Evolutionary conservation across 2,113 vertebrate genomes (phyloP).

Genomic region (Sebastes fasciatus): DNA sequence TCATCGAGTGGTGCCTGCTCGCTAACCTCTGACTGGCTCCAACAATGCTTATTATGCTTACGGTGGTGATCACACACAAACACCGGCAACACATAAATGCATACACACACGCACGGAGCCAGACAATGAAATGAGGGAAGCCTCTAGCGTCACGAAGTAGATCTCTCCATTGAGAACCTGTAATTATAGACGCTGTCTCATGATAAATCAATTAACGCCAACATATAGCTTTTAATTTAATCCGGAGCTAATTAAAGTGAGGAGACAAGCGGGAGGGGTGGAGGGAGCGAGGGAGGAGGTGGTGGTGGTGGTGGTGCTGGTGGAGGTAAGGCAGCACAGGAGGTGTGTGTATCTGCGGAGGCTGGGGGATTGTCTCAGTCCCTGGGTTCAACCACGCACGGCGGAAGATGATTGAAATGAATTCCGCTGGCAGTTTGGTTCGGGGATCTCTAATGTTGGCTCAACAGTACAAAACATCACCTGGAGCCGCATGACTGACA

Average conservation of each 20-base stretch:
- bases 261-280: slow-evolving; percentile 49
- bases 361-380: slow-evolving; percentile 61
- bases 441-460: slow-evolving; percentile 49
- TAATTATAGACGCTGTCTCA: slow-evolving; percentile 84
- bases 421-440: slow-evolving; percentile 61
- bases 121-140: slow-evolving; percentile 66
- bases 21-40: slow-evolving; percentile 78
- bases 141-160: slow-evolving; percentile 61
- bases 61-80: slow-evolving; percentile 63
- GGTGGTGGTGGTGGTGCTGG: background rate
- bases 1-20: slow-evolving; percentile 60
- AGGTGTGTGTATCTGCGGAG: slow-evolving; percentile 49
- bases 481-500: slow-evolving; percentile 77
- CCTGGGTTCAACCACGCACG: slow-evolving; percentile 38
- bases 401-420: slow-evolving; percentile 74
- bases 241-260: slow-evolving; percentile 84
- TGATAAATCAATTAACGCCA: slow-evolving; percentile 86
- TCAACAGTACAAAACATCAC: slow-evolving; percentile 70
- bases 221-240: slow-evolving; percentile 87
- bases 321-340: slow-evolving; percentile 51
- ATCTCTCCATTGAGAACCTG: slow-evolving; percentile 83
- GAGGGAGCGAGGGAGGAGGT: slow-evolving; percentile 16
- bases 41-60: slow-evolving; percentile 76
- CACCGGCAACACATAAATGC: slow-evolving; percentile 23
- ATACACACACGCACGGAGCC: slow-evolving; percentile 16